Evolutionary conservation across 1,140 invertebrate species (phyloP), one percentile per base, ranked within the genome.

Genomic region (Drosophila ficusphila): DNA sequence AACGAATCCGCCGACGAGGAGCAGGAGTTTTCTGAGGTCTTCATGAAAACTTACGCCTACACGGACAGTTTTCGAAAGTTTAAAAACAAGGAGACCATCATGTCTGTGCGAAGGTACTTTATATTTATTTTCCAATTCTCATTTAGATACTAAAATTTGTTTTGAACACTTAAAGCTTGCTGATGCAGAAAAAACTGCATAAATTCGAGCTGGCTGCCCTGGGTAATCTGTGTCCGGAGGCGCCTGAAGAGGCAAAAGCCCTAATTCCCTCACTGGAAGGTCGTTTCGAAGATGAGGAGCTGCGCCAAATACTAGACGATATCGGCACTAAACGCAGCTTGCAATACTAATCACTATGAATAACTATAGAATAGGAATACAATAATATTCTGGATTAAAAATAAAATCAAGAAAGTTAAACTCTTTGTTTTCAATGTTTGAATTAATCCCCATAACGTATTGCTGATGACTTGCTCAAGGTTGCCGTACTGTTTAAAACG

Each of bases 1-100:
- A 99, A 99, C 92, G 98, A 99, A 92, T 98, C 96, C 48, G 97
- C 98, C 1, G 99, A 99, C 91, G 99, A 99, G 76, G 98, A 99
- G 90, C 98, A 99, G 92, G 97, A 99, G 92, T 96, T 99, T 88
- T 98, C 98, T 0, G 98, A 99, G 92, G 98, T 99, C 14, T 99
- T 99, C 89, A 96, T 98, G 94, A 99, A 99, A 92, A 99, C 98
- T 0, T 93, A 98, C 2, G 98, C 97, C 44, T 99, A 99, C 83
- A 98, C 98, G 23, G 96, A 98, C 82, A 94, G 98, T 79, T 99
- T 99, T 92, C 94, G 97, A 18, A 98, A 98, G 90, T 99, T 99
- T 91, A 99, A 99, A 92, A 99, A 99, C 90, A 97, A 98, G 90
- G 98, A 99, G 92, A 99, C 98, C 5, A 99, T 99, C 58, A 94